Evolutionary conservation across 2,113 vertebrate genomes (phyloP).

Genomic region (Alectura lathami): DNA sequence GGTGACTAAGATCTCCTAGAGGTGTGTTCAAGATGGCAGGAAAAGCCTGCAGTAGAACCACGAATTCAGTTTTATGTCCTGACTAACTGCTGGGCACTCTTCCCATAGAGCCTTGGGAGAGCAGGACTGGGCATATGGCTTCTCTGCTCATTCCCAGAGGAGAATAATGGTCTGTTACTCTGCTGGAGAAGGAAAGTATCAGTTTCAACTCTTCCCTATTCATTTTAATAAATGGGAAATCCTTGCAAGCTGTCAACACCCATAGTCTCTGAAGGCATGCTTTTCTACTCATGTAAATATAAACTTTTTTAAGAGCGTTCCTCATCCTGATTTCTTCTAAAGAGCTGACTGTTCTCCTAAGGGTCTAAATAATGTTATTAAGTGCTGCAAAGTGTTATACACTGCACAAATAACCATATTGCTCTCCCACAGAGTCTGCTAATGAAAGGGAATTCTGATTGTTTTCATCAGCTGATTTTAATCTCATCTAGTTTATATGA

Average conservation of each 20-base stretch:
- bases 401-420: not conserved
- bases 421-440: not conserved
- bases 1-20: not conserved
- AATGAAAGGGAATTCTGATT: not conserved
- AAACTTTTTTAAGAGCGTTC: not conserved
- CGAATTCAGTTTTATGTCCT: not conserved
- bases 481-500: not conserved
- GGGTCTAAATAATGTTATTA: not conserved
- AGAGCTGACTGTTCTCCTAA: not conserved
- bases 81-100: not conserved
- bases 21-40: not conserved
- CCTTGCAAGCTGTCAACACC: not conserved
- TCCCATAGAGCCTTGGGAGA: not conserved
- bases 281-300: not conserved
- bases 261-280: fast-evolving
- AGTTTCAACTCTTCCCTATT: not conserved
- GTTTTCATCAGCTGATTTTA: not conserved
- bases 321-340: not conserved
- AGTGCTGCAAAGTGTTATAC: not conserved
- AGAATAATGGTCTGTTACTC: not conserved
- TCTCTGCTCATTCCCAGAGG: not conserved
- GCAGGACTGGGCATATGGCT: too few species aligned
- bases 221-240: not conserved
- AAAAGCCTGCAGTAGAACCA: not conserved
- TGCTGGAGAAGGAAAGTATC: not conserved